Percentiles rank a stretch among this genome's conserved stretches.
phyloP scores from a whole-genome alignment of 2,113 vertebrate species.

The Aegotheles bennettii region DNA sequence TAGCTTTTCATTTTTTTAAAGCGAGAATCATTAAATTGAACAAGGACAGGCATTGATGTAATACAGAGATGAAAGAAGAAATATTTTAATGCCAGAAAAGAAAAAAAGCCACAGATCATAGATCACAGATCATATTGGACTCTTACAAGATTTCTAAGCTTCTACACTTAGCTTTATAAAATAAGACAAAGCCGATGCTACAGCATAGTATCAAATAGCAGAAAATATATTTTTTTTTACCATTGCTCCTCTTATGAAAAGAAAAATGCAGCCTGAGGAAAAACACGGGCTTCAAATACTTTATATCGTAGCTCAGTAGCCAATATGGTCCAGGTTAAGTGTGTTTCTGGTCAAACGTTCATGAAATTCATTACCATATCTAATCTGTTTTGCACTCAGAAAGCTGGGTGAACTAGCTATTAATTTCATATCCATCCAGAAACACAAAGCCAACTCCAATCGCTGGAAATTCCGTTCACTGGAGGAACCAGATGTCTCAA shows the following conservation, averaged over 20 bases:
- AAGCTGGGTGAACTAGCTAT: background rate
- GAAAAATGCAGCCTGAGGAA: background rate
- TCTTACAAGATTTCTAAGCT: background rate
- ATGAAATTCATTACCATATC: background rate
- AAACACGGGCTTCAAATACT: background rate
- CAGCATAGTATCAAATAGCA: background rate
- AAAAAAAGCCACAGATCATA: background rate
- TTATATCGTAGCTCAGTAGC: background rate
- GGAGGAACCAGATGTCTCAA: conserved; percentile 55
- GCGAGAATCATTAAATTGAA: background rate
- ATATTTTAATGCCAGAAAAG: background rate
- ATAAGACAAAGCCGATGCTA: background rate
- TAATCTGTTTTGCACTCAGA: background rate
- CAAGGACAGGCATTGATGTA: background rate
- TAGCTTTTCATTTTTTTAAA: background rate
- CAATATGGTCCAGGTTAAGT: background rate
- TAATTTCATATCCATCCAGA: conserved; percentile 14
- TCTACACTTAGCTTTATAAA: background rate
- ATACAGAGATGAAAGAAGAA: background rate
- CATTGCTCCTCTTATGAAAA: rapidly evolving
- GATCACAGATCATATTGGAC: background rate
- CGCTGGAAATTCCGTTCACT: background rate
- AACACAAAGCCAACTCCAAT: background rate
- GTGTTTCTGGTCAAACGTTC: background rate
- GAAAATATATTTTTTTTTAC: background rate